A percentile compares a stretch with the other conserved stretches of the same genome.
Conservation (phyloP, 2,113 vertebrate genomes). For the Tetrao urogallus region DNA sequence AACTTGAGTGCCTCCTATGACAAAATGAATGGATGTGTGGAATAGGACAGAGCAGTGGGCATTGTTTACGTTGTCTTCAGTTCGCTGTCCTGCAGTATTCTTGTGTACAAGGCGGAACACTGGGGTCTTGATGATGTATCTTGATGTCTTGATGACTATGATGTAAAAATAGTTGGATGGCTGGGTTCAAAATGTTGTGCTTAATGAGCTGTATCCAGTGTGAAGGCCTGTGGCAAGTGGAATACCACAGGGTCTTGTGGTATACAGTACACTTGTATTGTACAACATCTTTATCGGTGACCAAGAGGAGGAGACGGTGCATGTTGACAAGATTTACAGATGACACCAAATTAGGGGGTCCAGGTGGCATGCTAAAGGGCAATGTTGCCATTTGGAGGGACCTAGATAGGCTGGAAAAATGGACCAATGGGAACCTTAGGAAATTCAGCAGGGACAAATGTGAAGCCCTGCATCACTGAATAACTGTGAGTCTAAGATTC, state of each 20-base stretch:
- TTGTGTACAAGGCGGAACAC: not conserved
- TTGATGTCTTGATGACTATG: too few relatives aligned
- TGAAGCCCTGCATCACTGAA: not conserved
- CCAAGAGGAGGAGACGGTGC: not conserved
- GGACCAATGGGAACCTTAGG: not conserved
- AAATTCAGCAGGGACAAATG: not conserved
- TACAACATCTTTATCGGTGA: not conserved
- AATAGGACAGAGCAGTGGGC: not conserved
- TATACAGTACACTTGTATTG: not conserved
- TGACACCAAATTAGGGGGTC: not conserved
- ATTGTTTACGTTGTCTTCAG: not conserved
- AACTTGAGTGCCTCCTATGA: not conserved
- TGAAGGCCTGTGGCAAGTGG: not conserved
- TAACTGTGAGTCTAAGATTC: not conserved
- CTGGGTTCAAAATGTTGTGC: not conserved
- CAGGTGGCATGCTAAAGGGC: not conserved
- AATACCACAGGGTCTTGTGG: not conserved
- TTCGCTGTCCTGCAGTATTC: not conserved
- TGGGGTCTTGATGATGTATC: not conserved
- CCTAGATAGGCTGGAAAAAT: not conserved
- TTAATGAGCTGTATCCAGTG: not conserved
- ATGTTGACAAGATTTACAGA: not conserved
- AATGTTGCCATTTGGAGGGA: not conserved
- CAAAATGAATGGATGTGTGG: not conserved
- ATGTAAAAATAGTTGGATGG: not conserved